Conservation (phyloP, 2,888 invertebrate genomes). For the Chrysina gloriosa region DNA sequence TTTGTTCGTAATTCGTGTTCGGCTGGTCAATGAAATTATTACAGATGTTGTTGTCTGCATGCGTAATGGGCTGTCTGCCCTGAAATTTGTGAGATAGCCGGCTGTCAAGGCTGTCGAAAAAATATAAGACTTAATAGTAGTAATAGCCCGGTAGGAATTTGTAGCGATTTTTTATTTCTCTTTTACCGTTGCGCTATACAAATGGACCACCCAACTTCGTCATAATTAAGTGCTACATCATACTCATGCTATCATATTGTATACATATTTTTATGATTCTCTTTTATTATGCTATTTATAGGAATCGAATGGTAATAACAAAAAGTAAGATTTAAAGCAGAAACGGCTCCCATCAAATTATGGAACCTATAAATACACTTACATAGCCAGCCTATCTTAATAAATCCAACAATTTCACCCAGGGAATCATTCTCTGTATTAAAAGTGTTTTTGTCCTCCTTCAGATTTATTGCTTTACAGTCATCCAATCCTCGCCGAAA, state of each 20-base stretch:
- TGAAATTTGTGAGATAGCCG: conserved; percentile 37
- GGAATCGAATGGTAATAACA: not conserved
- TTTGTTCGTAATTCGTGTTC: conserved; percentile 30
- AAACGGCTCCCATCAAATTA: too few species aligned
- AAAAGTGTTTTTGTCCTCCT: too few species aligned
- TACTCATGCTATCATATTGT: not conserved
- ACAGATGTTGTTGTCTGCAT: conserved; percentile 34
- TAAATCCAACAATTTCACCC: too few species aligned
- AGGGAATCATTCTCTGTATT: too few species aligned
- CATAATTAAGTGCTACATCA: conserved; percentile 2
- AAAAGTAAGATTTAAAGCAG: too few species aligned
- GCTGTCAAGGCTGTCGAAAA: conserved; percentile 35
- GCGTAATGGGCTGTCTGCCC: conserved; percentile 31
- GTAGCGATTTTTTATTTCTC: conserved; percentile 14
- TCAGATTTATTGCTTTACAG: too few species aligned
- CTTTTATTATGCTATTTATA: not conserved
- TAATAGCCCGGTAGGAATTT: conserved; percentile 23
- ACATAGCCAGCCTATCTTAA: too few species aligned
- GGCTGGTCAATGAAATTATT: conserved; percentile 35
- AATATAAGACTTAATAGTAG: conserved; percentile 33
- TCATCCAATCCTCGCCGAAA: too few species aligned
- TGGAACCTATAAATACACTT: too few species aligned
- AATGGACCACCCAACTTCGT: conserved; percentile 26
- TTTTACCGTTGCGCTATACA: conserved; percentile 15
- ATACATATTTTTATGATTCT: not conserved